Conservation (phyloP, 1,140 invertebrate genomes). For the Drosophila seguyi region DNA sequence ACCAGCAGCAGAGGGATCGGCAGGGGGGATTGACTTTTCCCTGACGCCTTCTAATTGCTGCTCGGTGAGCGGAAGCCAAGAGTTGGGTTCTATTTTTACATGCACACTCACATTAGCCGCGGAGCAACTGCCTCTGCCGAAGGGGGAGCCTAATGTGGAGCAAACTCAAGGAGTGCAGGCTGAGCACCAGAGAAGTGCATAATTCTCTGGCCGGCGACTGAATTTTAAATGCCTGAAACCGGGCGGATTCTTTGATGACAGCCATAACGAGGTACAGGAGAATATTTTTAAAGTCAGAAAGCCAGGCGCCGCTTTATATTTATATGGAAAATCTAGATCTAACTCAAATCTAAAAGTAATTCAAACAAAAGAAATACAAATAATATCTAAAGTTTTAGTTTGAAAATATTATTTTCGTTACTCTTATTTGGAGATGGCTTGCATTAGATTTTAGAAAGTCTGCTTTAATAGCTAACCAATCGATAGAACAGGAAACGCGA, state of each 20-base stretch:
- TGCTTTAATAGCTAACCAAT: no score
- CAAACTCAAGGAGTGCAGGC: slow-evolving; percentile 35
- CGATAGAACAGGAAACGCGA: neutral
- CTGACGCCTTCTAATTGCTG: slow-evolving; percentile 71
- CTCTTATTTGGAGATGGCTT: no score
- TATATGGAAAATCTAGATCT: no score
- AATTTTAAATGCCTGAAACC: slow-evolving; percentile 27
- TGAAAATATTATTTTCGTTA: no score
- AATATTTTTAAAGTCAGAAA: neutral
- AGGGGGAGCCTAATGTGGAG: slow-evolving; percentile 40
- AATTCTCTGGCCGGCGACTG: slow-evolving; percentile 11
- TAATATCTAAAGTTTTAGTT: no score
- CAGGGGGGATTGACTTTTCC: slow-evolving; percentile 20
- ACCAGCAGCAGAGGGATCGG: neutral
- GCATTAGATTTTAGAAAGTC: no score
- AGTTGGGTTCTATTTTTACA: slow-evolving; percentile 70
- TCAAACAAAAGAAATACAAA: no score
- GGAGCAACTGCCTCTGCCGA: slow-evolving; percentile 18
- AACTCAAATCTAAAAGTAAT: no score
- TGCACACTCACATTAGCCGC: slow-evolving; percentile 34
- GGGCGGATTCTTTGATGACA: slow-evolving; percentile 29
- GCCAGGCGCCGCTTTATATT: neutral
- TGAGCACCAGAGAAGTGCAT: slow-evolving; percentile 7
- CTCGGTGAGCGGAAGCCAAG: slow-evolving; percentile 46
- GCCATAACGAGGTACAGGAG: neutral